phyloP scores from a whole-genome alignment of 2,113 vertebrate genomes.

The Apaloderma vittatum region DNA sequence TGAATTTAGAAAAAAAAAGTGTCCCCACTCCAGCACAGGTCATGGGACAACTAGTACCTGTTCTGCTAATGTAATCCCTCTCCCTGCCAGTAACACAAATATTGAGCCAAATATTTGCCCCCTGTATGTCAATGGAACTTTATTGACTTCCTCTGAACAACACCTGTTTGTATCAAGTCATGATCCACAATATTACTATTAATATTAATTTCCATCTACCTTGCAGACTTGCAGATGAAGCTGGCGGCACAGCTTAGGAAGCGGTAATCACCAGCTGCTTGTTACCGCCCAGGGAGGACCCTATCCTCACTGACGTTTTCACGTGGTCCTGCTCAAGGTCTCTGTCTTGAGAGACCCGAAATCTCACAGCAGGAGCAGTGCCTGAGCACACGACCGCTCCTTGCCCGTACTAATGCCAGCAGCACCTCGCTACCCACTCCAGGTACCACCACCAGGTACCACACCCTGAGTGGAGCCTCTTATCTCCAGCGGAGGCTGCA shows the following conservation, averaged over 20 bases:
- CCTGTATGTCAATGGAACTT: not conserved
- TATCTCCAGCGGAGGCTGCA: not conserved
- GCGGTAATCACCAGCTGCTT: not conserved
- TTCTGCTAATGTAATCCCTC: not conserved
- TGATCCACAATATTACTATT: not conserved
- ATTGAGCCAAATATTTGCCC: not conserved
- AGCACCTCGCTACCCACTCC: too few species aligned
- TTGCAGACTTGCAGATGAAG: not conserved
- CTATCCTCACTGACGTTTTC: not conserved
- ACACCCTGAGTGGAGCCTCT: not conserved
- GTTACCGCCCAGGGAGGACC: not conserved
- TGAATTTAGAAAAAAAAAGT: not conserved
- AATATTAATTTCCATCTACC: not conserved
- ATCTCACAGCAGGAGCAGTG: not conserved
- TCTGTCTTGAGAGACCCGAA: not conserved
- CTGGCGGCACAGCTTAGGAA: not conserved
- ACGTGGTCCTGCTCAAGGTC: not conserved
- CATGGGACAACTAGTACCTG: not conserved
- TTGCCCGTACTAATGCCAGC: not conserved
- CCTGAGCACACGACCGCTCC: not conserved
- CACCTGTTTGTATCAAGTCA: not conserved
- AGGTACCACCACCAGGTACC: not conserved
- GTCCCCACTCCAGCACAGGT: not conserved
- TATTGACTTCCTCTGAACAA: not conserved
- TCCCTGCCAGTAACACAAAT: not conserved